These are phyloP conservation scores for Emys orbicularis DNA, from an alignment of 2,797 vertebrate genomes.

Conservation along the genomic window DNA sequence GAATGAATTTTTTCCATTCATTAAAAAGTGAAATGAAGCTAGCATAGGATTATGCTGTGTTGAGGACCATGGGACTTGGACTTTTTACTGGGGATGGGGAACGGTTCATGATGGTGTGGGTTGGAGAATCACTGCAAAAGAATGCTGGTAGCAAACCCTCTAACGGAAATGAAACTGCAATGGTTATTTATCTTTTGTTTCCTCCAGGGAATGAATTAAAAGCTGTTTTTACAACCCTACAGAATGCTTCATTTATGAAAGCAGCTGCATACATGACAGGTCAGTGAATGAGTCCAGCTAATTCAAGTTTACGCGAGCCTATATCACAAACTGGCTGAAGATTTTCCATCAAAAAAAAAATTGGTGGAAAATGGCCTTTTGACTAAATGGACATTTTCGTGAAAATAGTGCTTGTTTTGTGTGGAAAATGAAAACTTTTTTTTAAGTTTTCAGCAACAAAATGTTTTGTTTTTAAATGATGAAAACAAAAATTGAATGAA, in stretches of 20 bases:
- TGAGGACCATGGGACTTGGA: background rate
- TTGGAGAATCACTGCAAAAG: background rate
- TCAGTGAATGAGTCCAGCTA: conserved; percentile 62
- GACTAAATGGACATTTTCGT: background rate
- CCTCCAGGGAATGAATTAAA: conserved; percentile 46
- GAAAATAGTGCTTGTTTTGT: background rate
- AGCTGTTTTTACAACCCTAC: conserved; percentile 60
- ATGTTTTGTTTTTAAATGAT: background rate
- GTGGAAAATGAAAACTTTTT: background rate
- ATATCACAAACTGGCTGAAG: background rate
- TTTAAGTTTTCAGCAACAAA: background rate
- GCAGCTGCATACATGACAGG: conserved; percentile 81
- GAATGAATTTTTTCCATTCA: background rate
- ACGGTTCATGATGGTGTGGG: no score
- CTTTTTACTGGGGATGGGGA: background rate
- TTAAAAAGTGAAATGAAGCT: background rate
- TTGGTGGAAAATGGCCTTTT: background rate
- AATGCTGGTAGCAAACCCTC: background rate
- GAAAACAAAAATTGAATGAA: background rate
- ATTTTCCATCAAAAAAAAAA: accelerated
- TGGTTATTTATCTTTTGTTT: conserved; percentile 36
- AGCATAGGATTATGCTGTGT: background rate
- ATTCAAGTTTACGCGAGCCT: background rate
- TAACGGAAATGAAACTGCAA: background rate
- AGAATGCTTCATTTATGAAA: conserved; percentile 36